Evolutionary conservation across 2,888 invertebrate genomes (phyloP).

Genomic region (Drosophila antonietae): DNA sequence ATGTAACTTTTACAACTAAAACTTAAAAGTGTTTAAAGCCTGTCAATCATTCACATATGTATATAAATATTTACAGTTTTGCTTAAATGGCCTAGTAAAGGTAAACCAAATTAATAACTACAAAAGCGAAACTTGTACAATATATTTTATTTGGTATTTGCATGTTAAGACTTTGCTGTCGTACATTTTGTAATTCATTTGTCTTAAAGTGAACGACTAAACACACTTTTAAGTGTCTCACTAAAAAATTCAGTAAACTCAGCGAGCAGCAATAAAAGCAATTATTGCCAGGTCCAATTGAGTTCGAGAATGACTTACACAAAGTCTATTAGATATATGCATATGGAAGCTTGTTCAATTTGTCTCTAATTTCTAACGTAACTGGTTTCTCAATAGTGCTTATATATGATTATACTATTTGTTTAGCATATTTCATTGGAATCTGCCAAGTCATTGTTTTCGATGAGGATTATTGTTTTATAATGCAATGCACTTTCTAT

Average conservation of each 20-base stretch:
- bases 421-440: neutral
- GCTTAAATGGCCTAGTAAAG: no score
- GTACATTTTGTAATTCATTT: neutral
- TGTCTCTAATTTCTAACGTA: neutral
- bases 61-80: neutral
- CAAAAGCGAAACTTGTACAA: neutral
- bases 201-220: no score
- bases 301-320: constrained; percentile 1
- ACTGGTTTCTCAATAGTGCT: neutral
- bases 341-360: neutral
- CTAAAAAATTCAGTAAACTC: no score
- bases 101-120: neutral
- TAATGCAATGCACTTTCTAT: neutral
- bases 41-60: no score
- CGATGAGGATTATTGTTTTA: neutral
- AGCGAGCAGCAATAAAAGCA: neutral
- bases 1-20: neutral
- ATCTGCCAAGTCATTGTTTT: neutral
- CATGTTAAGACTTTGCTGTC: neutral
- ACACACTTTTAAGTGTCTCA: neutral
- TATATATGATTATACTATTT: neutral
- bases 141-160: neutral
- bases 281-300: neutral
- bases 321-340: neutral
- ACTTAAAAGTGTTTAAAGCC: no score